Base-by-base conservation (phyloP, 1,140 invertebrate species). In the Parasteatoda tepidariorum region DNA sequence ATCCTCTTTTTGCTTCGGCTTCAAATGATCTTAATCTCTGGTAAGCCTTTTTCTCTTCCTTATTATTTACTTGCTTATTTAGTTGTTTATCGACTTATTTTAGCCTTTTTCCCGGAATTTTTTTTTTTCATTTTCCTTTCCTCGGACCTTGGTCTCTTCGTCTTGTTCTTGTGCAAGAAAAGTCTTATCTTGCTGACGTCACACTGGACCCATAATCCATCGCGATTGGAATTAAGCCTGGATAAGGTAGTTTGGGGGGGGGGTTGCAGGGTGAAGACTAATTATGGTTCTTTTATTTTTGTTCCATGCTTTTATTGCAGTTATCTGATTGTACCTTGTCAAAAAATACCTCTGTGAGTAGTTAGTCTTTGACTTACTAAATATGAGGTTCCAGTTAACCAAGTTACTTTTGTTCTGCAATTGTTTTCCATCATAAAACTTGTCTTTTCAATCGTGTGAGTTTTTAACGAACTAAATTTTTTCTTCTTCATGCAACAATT, bases 41-140 rank as follows among this genome's bases (percentile, higher is more conserved):
- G 68, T 83, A 83, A 83, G 81, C 81, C 81, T 83, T 83, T 83
- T 83, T 83, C 81, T 83, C 70, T 83, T 82, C 68, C 64, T 82
- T 82, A 82, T 82, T 82, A 82, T 82, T 82, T 82, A 82, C 26
- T 82, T 82, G 78, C 66, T 82, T 82, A 70, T 82, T 82, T 82
- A 82, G 78, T 82, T 82, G 68, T 82, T 82, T 82, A 82, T 82
- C 64, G 78, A 82, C 78, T 82, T 82, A 76, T 76, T 76, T 76
- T 74, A 74, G 68, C 48, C 66, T 26, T 57, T 57, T 55, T 71
- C 28, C 48, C 31, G 62, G 26, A 26, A 31, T 33, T 22, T 28
- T 67, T 64, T 76, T 64, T 71, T 64, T 64, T 76, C 18, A 28
- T n/a, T 64, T 26, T 48, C 33, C 57, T 38, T 28, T 55, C 18